Percentiles rank a stretch among this genome's conserved stretches.
Conservation (phyloP, 2,888 invertebrate genomes). For the Acanthosepion lycidas region DNA sequence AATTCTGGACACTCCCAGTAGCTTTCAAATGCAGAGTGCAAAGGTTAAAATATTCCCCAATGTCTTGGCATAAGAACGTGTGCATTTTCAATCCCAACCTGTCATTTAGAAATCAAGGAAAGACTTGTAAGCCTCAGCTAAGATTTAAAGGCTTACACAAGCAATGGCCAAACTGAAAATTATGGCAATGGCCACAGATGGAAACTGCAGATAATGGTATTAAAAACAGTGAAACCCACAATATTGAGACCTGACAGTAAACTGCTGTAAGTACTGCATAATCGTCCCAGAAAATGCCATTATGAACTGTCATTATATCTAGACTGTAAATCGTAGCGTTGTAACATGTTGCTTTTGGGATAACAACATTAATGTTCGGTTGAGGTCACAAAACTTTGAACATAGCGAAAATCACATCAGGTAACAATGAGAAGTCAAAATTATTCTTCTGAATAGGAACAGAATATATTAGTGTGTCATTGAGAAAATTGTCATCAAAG, state of each 20-base stretch:
- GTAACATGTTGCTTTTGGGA: slow-evolving; percentile 2
- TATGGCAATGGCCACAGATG: not conserved
- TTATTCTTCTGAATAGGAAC: not conserved
- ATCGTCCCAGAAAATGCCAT: not conserved
- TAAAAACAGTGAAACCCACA: not conserved
- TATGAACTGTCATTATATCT: slow-evolving; percentile 2
- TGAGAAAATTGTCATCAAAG: too few species aligned
- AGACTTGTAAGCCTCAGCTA: not conserved
- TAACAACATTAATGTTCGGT: not conserved
- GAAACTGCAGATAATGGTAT: not conserved
- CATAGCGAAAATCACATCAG: not conserved
- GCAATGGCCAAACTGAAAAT: slow-evolving; percentile 2
- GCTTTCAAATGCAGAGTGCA: not conserved
- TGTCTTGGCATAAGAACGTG: not conserved
- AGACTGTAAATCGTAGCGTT: not conserved
- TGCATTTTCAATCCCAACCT: not conserved
- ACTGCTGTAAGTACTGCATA: not conserved
- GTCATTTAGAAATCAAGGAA: not conserved
- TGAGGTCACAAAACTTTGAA: not conserved
- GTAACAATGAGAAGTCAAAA: not conserved
- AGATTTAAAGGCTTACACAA: slow-evolving; percentile 22
- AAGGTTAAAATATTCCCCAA: not conserved
- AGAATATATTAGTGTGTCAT: not conserved
- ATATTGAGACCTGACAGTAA: not conserved
- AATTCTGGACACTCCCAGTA: not conserved